Conservation (phyloP, 2,113 vertebrate species). For the Malurus cyaneus region DNA sequence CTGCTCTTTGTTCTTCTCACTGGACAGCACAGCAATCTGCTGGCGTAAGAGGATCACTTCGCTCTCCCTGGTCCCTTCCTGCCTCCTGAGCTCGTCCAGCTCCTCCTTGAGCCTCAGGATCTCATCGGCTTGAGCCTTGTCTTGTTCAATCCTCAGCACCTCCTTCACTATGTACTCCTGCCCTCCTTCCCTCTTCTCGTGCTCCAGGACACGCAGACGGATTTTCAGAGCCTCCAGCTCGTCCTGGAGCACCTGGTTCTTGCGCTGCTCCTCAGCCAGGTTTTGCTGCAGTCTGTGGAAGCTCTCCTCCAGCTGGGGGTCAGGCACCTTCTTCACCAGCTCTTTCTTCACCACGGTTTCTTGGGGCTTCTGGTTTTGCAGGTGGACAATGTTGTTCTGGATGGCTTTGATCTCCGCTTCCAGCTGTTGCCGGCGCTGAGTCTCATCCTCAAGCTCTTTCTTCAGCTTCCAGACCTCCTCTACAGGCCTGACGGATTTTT, state of each 20-base stretch:
- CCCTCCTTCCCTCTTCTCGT: constrained; percentile 83
- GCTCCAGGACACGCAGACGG: constrained; percentile 81
- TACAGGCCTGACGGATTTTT: constrained; percentile 39
- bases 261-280: constrained; percentile 86
- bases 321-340: constrained; percentile 88
- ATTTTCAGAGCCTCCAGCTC: constrained; percentile 84
- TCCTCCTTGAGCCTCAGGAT: constrained; percentile 87
- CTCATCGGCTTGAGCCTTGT: constrained; percentile 88
- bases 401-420: constrained; percentile 85
- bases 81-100: constrained; percentile 85
- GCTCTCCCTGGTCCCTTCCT: constrained; percentile 83
- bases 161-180: constrained; percentile 95
- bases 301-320: constrained; percentile 89
- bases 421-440: constrained; percentile 86
- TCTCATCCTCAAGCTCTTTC: constrained; percentile 90
- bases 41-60: constrained; percentile 84
- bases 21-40: constrained; percentile 80
- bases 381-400: constrained; percentile 84
- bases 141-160: constrained; percentile 91
- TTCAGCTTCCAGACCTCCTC: constrained; percentile 87
- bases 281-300: constrained; percentile 85
- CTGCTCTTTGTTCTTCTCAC: constrained; percentile 84
- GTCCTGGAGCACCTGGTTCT: constrained; percentile 83
- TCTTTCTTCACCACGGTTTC: constrained; percentile 90
- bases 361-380: constrained; percentile 88